Evolutionary conservation across 2,797 vertebrate genomes (phyloP), one percentile per base, ranked within the genome.

Genomic region (Odontamblyopus rebecca): DNA sequence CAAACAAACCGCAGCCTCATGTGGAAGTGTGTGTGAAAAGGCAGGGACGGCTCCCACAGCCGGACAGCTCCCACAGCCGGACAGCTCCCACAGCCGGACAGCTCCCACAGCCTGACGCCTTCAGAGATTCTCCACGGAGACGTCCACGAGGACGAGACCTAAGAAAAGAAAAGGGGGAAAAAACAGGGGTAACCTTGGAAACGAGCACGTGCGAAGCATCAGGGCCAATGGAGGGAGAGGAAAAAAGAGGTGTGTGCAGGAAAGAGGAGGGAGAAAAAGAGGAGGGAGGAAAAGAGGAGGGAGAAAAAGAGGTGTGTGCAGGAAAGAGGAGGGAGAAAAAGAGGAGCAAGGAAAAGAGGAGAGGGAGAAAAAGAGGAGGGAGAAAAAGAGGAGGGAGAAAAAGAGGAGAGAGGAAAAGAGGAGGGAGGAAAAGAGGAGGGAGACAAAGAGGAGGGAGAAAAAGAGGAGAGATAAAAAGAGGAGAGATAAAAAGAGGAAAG

Each of bases 171-270:
- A 4, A 13, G 16, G 59, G 41, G 71, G 30, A 62, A 63, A 72
- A 82, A 18, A 11, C 13, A 65, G 32, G 32, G 51, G 79, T 93
- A 91, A 84, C 91, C 91, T 83, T 91, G 89, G 88, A 79, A 93
- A 93, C 91, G 60, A 12, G 75, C 71, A 82, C 69, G 71, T 69
- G 30, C 53, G 66, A 29, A 71, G 13, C 53, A 60, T 69, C 64
- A 35, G 27, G 38, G 35, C 68, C 63, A 50, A 66, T 77, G 70
- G 53, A 50, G 38, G 61, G 38, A 54, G 61, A 75, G 76, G 35
- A 67, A 62, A 72, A 56, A 67, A 75, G 68, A 77, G 67, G 75
- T 76, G 82, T 82, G 73, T 68, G 61, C 63, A 68, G 16, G 15
- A 63, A 5, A 56, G 29, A 44, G 53, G 53, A 59, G 60, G 56